These are phyloP conservation scores for Phyllostomus hastatus DNA, from an alignment of 2,113 vertebrate species.

Conservation along the genomic window DNA sequence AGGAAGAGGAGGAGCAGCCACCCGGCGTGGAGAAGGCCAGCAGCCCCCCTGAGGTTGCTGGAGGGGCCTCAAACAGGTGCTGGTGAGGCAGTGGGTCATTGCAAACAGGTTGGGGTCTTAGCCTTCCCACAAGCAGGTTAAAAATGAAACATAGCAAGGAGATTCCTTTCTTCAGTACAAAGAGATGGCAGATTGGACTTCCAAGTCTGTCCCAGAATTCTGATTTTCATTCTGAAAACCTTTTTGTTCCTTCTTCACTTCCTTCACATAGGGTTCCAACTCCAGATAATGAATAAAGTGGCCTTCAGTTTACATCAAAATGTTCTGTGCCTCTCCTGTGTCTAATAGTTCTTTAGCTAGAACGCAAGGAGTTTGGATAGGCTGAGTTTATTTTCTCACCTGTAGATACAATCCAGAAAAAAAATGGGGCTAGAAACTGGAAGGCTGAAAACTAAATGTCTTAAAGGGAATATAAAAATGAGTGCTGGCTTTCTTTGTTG, in stretches of 20 bases:
- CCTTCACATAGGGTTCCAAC: neutral
- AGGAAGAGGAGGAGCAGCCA: neutral
- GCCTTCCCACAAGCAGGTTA: neutral
- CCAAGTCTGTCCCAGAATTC: neutral
- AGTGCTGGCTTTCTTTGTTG: neutral
- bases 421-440: neutral
- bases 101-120: neutral
- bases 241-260: neutral
- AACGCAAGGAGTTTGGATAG: neutral
- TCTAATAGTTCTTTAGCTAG: neutral
- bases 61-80: neutral
- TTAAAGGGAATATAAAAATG: constrained; percentile 5
- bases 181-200: neutral
- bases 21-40: neutral
- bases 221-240: constrained; percentile 2
- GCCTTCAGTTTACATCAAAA: neutral
- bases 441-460: neutral
- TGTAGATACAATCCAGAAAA: neutral
- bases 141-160: neutral
- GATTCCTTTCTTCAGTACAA: neutral
- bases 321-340: neutral
- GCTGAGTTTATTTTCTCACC: neutral
- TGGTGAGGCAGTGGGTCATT: neutral
- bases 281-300: neutral
- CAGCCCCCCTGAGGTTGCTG: neutral